Conservation (phyloP, 2,888 invertebrate species). For the Oxystoma pomonae region DNA sequence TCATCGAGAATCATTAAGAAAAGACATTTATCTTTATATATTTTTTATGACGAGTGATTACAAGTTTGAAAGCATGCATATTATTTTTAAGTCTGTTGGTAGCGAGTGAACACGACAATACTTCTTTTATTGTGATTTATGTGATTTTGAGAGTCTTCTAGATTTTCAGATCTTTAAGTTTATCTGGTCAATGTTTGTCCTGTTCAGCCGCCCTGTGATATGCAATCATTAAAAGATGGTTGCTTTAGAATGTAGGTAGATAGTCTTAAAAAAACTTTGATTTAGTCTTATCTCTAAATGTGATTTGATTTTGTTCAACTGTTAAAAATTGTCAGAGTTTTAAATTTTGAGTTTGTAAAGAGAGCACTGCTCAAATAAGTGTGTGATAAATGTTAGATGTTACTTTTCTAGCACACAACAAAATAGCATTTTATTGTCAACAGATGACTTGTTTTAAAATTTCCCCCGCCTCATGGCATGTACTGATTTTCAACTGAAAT, state of each 20-base stretch:
- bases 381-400: slow-evolving; percentile 36
- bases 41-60: slow-evolving; percentile 40
- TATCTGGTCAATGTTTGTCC: slow-evolving; percentile 40
- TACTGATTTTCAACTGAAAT: slow-evolving; percentile 33
- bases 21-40: slow-evolving; percentile 41
- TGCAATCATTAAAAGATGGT: slow-evolving; percentile 31
- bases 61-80: slow-evolving; percentile 28
- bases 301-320: slow-evolving; percentile 44
- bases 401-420: slow-evolving; percentile 21
- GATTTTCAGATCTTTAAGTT: neutral
- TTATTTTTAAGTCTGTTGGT: slow-evolving; percentile 40
- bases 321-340: slow-evolving; percentile 44
- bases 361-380: slow-evolving; percentile 39
- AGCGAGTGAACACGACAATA: slow-evolving; percentile 51
- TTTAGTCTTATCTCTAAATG: slow-evolving; percentile 43
- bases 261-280: slow-evolving; percentile 37
- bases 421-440: slow-evolving; percentile 27
- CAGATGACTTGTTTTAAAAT: slow-evolving; percentile 22
- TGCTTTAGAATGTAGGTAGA: slow-evolving; percentile 37
- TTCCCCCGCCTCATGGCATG: slow-evolving; percentile 26
- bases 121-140: slow-evolving; percentile 7
- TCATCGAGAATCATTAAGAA: slow-evolving; percentile 30
- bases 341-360: slow-evolving; percentile 42
- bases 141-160: slow-evolving; percentile 2
- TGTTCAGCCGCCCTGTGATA: slow-evolving; percentile 51